Base-by-base conservation (phyloP, 2,797 vertebrate species). In the Coreius guichenoti region DNA sequence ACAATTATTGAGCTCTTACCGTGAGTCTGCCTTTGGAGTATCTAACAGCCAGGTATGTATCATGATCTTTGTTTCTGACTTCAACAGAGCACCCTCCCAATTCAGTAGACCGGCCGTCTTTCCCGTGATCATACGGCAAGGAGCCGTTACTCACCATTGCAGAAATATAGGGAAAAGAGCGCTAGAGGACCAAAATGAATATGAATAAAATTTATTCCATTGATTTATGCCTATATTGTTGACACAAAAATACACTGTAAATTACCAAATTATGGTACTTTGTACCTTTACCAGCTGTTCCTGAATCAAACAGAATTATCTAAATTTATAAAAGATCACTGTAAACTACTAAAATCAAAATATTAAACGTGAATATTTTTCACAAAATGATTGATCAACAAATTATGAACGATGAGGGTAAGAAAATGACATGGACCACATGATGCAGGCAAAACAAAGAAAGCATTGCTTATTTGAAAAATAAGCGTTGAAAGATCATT, bases 121-220 rank as follows among this genome's bases (percentile, higher is more conserved):
- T 99, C 83, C 97, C 96, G 73, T 99, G 98, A 89, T 99, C 98
- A 0, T 99, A 99, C 0, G 91, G 95, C 93, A 98, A 91, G 2
- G 98, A 96, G 89, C 98, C 98, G 3, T 99, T 99, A 94, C 96
- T 99, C 87, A 99, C 97, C 98, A 98, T 99, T 19, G 96, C 97
- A 0, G 97, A 99, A 89, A 99, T 96, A 82, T 95, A 99, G 0
- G 98, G 98, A 93, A 99, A 99, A 65, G 98, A 96, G 0, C 97
- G 97, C 98, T 99, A 91, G 0, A 11, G 82, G 87, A 76, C 0
- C 26, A 84, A 39, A 47, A 43, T 61, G 11, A 31, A 43, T 45
- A 12, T 47, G 21, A 0, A 21, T 58, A 80, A 7, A 5, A 47
- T 49, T 17, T 29, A 74, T 47, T 14, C 73, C 13, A 79, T 9